phyloP scores from a whole-genome alignment of 2,113 vertebrate genomes.

The Mustela nigripes region DNA sequence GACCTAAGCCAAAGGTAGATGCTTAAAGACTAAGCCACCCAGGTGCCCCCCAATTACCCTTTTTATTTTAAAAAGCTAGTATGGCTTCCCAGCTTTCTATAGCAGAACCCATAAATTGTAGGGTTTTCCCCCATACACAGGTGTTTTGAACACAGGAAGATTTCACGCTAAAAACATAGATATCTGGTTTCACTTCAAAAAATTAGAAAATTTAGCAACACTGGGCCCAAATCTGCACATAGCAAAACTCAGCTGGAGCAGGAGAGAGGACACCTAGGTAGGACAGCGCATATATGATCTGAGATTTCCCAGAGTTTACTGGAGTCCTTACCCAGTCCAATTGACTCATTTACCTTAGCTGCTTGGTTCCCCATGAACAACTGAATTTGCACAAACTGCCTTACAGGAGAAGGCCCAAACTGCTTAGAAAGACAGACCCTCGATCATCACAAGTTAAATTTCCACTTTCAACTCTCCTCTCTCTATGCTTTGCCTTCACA shows the following conservation, averaged over 20 bases:
- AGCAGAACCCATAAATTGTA: not conserved
- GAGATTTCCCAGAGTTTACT: not conserved
- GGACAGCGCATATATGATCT: not conserved
- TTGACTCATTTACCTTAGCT: not conserved
- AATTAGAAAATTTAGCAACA: not conserved
- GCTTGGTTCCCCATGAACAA: not conserved
- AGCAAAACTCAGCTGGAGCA: not conserved
- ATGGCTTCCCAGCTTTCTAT: not conserved
- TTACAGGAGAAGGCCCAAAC: not conserved
- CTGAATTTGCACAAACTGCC: not conserved
- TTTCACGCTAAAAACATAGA: not conserved
- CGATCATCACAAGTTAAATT: conserved; percentile 9
- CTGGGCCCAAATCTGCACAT: not conserved
- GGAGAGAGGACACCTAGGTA: not conserved
- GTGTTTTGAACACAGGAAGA: not conserved
- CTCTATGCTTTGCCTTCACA: not conserved
- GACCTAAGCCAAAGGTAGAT: too few relatives aligned
- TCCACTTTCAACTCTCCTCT: not conserved
- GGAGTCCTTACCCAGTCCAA: not conserved
- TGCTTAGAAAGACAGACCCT: not conserved
- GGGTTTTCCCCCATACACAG: not conserved
- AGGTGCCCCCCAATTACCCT: not conserved
- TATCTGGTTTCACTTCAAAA: not conserved
- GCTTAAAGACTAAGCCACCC: too few relatives aligned
- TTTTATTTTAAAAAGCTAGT: conserved; percentile 13